These are phyloP conservation scores for Caenorhabditis auriculariae DNA, from an alignment of 2,888 invertebrate genomes.

Conservation along the genomic window DNA sequence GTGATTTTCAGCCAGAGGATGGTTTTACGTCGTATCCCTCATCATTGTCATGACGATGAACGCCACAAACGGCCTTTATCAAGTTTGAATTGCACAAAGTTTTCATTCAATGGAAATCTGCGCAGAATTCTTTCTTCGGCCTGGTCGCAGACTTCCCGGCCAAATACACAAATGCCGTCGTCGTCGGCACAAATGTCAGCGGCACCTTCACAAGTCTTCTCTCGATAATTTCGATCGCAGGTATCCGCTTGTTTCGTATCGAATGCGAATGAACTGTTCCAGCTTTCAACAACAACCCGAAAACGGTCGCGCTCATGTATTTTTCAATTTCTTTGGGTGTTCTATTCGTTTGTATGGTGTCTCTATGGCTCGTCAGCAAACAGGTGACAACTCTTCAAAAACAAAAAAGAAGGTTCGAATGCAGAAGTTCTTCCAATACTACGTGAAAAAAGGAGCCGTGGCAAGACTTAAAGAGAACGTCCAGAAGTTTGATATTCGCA, in stretches of 20 bases:
- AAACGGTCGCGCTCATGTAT: conserved; percentile 85
- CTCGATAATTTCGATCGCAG: conserved; percentile 48
- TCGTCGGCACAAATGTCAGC: conserved; percentile 70
- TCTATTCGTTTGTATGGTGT: conserved; percentile 86
- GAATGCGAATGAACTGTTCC: not conserved
- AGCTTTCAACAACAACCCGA: conserved; percentile 24
- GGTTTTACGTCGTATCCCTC: conserved; percentile 66
- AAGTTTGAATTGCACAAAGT: conserved; percentile 16
- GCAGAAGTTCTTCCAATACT: conserved; percentile 33
- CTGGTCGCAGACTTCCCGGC: conserved; percentile 83
- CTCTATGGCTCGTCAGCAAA: conserved; percentile 88
- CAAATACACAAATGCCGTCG: conserved; percentile 87
- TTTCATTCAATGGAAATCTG: not conserved
- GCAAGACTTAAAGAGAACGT: conserved; percentile 6
- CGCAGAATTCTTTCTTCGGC: conserved; percentile 92
- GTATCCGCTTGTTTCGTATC: conserved; percentile 17
- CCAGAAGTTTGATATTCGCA: conserved; percentile 10
- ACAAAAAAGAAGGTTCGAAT: not conserved
- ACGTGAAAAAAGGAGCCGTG: conserved; percentile 23
- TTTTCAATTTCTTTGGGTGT: conserved; percentile 91
- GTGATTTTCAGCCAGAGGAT: conserved; percentile 62
- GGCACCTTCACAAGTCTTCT: conserved; percentile 62
- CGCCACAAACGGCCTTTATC: conserved; percentile 86
- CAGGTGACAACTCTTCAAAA: conserved; percentile 75
- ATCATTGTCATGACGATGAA: conserved; percentile 66